A percentile compares a stretch with the other conserved stretches of the same genome.
These are phyloP conservation scores for Gallinago stenura DNA, from an alignment of 2,797 vertebrate genomes.

Conservation along the genomic window DNA sequence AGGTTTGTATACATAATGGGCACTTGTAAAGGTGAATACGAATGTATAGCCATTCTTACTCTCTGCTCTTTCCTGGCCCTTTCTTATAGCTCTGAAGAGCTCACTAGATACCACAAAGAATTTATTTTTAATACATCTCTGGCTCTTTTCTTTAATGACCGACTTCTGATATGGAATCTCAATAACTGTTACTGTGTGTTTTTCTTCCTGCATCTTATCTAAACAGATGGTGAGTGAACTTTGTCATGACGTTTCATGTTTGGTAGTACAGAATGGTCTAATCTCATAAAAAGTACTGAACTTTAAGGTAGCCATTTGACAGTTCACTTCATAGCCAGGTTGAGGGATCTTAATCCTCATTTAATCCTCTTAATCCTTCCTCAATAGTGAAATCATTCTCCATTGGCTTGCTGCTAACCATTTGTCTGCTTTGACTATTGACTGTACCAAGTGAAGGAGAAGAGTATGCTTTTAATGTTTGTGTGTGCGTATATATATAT, in stretches of 20 bases:
- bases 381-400: background rate
- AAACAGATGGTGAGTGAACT: slow-evolving; percentile 84
- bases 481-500: background rate
- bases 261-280: slow-evolving; percentile 65
- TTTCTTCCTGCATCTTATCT: slow-evolving; percentile 82
- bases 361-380: background rate
- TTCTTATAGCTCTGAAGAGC: background rate
- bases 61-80: background rate
- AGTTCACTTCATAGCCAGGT: slow-evolving; percentile 25
- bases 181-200: slow-evolving; percentile 75
- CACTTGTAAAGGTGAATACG: background rate
- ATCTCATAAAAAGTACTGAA: slow-evolving; percentile 78
- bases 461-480: background rate
- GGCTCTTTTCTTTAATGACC: slow-evolving; percentile 12
- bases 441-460: slow-evolving; percentile 58
- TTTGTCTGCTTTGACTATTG: slow-evolving; percentile 65
- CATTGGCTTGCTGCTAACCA: background rate
- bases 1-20: background rate
- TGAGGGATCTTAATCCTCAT: slow-evolving; percentile 10
- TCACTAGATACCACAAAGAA: background rate
- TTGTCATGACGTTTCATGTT: slow-evolving; percentile 64
- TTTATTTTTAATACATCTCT: background rate
- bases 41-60: background rate
- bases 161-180: slow-evolving; percentile 10
- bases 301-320: slow-evolving; percentile 44